Percentiles rank a stretch among this genome's conserved stretches.
Conservation (phyloP, 2,888 invertebrate species). For the Plemyria rubiginata region DNA sequence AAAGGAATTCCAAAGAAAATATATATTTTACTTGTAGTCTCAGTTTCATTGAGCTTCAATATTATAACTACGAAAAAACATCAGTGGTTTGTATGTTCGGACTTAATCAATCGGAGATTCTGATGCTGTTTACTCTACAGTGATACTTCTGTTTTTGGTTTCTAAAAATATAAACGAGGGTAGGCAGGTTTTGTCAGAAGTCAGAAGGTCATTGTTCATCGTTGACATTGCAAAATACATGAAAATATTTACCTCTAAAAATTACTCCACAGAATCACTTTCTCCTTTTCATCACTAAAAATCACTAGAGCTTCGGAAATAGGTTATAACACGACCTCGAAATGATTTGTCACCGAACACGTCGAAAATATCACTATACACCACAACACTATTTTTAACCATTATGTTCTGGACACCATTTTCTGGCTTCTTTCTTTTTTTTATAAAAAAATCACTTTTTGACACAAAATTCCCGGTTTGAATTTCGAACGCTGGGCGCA, state of each 20-base stretch:
- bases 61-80: background rate
- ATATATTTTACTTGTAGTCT: slow-evolving; percentile 34
- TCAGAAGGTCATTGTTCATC: slow-evolving; percentile 2
- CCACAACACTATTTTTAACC: slow-evolving; percentile 66
- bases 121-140: background rate
- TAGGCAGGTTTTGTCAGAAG: slow-evolving; percentile 5
- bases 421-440: slow-evolving; percentile 22
- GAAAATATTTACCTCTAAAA: slow-evolving; percentile 14
- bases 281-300: slow-evolving; percentile 59
- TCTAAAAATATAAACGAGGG: slow-evolving; percentile 31
- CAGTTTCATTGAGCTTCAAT: slow-evolving; percentile 19
- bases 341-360: slow-evolving; percentile 69
- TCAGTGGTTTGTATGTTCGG: background rate
- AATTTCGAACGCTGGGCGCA: slow-evolving; percentile 39
- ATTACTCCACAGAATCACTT: slow-evolving; percentile 43
- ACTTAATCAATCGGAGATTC: background rate
- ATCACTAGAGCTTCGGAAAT: slow-evolving; percentile 42
- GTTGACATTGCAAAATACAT: slow-evolving; percentile 1
- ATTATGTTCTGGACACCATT: slow-evolving; percentile 49
- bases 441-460: slow-evolving; percentile 37
- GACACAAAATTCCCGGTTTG: slow-evolving; percentile 36
- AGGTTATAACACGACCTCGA: slow-evolving; percentile 49
- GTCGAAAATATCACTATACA: slow-evolving; percentile 51
- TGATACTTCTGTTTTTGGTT: background rate
- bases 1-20: slow-evolving; percentile 39